Base-by-base conservation (phyloP, 1,140 invertebrate genomes). In the Rhizoglyphus robini region DNA sequence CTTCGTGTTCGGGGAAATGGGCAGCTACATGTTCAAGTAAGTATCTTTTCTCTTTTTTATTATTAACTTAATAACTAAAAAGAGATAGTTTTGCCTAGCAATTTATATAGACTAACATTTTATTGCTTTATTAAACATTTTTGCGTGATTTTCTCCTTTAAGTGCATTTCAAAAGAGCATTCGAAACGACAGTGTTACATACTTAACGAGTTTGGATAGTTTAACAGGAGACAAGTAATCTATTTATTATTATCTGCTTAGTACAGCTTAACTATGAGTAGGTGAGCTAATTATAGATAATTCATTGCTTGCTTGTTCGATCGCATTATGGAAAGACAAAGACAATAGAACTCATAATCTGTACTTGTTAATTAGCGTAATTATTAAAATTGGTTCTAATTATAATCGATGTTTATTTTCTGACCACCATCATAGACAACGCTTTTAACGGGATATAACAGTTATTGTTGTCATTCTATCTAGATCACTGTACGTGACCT, bases 11-110 rank as follows among this genome's bases (percentile, higher is more conserved):
- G 29, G 27, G n/a, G 63, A 64, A 57, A 64, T 48, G 54, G 63
- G 63, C 1, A 48, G 23, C 34, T 64, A 64, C 27, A 49, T 49
- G 54, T 64, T 64, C 27, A 49, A 64, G 63, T 64, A 30, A 49
- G 63, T 64, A 62, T 32, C 18, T 31, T 59, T 5, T 59, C n/a
- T 1, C 18, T 31, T 58, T 58, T 58, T 13, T 31, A 34, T 27
- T 51, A 51, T 20, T 23, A 20, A 27, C 27, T 27, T 5, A 8
- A 8, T 51, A 8, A 51, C 18, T 4, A 20, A 5, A 20, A 51
- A 51, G n/a, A n/a, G n/a, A 8, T 41, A 41, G 36, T 41, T 41
- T 41, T 41, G 36, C 36, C 8, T 41, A 11, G 36, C 8, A 41
- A 41, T 8, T 18, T 41, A 41, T n/a, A n/a, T n/a, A n/a, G n/a